Evolutionary conservation across 2,797 vertebrate genomes (phyloP), one percentile per base, ranked within the genome.

Genomic region (Molothrus ater): DNA sequence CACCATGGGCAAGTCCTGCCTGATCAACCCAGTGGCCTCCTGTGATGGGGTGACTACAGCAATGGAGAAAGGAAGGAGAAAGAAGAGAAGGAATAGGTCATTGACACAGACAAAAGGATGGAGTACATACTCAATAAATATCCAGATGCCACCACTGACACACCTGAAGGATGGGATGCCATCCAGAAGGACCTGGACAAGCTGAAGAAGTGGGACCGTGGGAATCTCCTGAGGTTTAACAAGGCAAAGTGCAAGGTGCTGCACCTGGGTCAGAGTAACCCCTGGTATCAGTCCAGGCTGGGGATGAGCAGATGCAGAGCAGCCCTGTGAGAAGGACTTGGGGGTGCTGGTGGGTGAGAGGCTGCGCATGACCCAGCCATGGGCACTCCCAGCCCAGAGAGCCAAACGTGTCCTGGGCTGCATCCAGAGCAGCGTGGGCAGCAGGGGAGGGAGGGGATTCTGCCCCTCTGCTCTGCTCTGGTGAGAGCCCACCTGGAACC

Each of bases 261-360:
- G 12, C 17, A 26, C 3, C 25, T 13, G 17, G 13, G 13, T 34
- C 7, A 25, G 25, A 2, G 11, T 4, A 57, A 5, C 4, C 10
- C 0, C 10, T 1, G 0, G 6, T 20, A 34, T 1, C 50, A 42
- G 0, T 8, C 3, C 25, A 40, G 24, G 16, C 34, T 54, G n/a
- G 34, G 16, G 14, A 22, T 51, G 63, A 32, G 4, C 15, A 85
- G 45, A 25, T 17, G 0, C 1, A 38, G n/a, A 47, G 13, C 56
- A 69, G 40, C 47, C 28, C 40, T 40, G n/a, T 0, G 4, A 75
- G 71, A 68, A n/a, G 38, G 45, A 1, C 4, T 13, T 32, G 22
- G 54, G 47, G 5, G 3, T 68, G 28, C 45, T 53, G 72, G 8
- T 29, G 71, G n/a, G 0, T 38, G 54, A 76, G 63, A 45, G 24